These are phyloP conservation scores for Accipiter virgatus DNA, from an alignment of 2,113 vertebrate species.

Conservation along the genomic window DNA sequence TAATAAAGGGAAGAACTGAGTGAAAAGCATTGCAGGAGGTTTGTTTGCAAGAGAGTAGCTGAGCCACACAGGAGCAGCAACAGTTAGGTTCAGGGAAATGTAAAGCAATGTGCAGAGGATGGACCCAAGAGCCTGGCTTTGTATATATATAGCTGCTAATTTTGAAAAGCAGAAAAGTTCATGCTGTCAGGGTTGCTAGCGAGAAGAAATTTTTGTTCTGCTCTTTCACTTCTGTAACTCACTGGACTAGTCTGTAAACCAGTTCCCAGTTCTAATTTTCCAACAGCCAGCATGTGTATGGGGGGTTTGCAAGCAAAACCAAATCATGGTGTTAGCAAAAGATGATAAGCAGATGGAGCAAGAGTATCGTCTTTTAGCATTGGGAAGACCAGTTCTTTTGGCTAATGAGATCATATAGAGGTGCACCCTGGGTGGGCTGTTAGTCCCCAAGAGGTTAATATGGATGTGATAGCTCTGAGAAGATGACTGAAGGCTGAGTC, in stretches of 20 bases:
- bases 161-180: not conserved
- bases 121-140: not conserved
- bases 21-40: not conserved
- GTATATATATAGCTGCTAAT: not conserved
- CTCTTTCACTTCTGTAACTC: not conserved
- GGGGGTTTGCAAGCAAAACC: not conserved
- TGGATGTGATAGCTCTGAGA: not conserved
- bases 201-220: not conserved
- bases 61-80: not conserved
- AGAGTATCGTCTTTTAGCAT: not conserved
- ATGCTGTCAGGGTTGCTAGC: not conserved
- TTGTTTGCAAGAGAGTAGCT: not conserved
- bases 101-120: not conserved
- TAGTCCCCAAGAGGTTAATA: not conserved
- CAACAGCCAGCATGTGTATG: accelerated
- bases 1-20: not conserved
- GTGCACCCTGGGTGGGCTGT: not conserved
- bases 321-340: not conserved
- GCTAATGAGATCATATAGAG: not conserved
- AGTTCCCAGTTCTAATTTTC: not conserved
- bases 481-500: not conserved
- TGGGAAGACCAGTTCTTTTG: not conserved
- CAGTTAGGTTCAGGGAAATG: not conserved
- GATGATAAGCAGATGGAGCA: not conserved
- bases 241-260: not conserved